Evolutionary conservation across 1,140 invertebrate genomes (phyloP), one percentile per base, ranked within the genome.

Genomic region (Pseudoatta argentina): DNA sequence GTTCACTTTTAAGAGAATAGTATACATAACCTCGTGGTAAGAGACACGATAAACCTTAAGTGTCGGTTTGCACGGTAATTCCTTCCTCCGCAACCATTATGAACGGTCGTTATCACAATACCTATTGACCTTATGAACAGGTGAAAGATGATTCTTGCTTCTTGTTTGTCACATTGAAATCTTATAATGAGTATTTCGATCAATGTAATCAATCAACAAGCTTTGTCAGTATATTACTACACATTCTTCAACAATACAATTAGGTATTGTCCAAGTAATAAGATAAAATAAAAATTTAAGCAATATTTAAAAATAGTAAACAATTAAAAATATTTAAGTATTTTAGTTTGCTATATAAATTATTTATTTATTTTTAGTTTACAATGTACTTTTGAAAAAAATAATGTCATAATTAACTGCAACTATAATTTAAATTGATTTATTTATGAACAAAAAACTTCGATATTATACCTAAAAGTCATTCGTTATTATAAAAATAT

Each of bases 41-140:
- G 90, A 91, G 90, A 91, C 89, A 91, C 90, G 90, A 91, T 91
- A 91, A 91, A 91, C 87, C 89, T 91, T 91, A 91, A 91, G 90
- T 91, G 90, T 91, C 90, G 90, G 90, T 91, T 91, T 91, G 90
- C 90, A 91, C 90, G 89, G 90, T 91, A 91, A 91, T 91, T 91
- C 87, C 89, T 91, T 87, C 87, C 87, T 91, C 90, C 87, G 89
- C 88, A 91, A 91, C 89, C 89, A 91, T 91, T 91, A 91, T 91
- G 89, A 91, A 91, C 87, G 90, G 79, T 91, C 89, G 90, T 91
- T 91, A 91, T 91, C 90, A 67, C 89, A 88, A 90, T 91, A 91
- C 90, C 90, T 91, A 90, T 91, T 91, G 90, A 91, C 90, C 90
- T 91, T 91, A 91, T 87, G 87, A 91, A 91, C 90, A 91, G 90